Percentiles rank a stretch among this genome's conserved stretches.
Conservation (phyloP, 2,888 invertebrate species). For the Agrilus mali region DNA sequence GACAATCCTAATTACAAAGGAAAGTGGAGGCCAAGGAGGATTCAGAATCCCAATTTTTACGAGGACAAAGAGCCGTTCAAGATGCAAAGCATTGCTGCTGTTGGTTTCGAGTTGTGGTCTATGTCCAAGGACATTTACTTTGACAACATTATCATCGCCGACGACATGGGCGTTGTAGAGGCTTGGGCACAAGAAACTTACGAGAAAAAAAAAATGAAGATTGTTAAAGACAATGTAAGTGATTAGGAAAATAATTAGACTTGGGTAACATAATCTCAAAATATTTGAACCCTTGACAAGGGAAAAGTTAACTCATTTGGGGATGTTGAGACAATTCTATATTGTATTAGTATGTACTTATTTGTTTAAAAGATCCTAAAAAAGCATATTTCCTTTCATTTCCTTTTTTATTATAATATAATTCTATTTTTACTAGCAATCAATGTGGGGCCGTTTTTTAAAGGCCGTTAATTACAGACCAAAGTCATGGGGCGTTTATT, state of each 20-base stretch:
- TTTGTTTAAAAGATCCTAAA: too few relatives aligned
- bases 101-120: constrained; percentile 97
- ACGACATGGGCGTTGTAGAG: constrained; percentile 61
- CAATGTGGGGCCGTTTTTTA: constrained; percentile 64
- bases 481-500: constrained; percentile 71
- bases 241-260: constrained; percentile 1
- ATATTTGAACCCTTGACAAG: too few relatives aligned
- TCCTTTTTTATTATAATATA: not conserved
- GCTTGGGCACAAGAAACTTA: constrained; percentile 77
- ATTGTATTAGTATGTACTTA: too few relatives aligned
- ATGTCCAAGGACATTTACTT: constrained; percentile 92
- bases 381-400: too few relatives aligned
- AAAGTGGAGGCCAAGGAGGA: constrained; percentile 80
- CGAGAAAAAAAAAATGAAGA: constrained; percentile 67
- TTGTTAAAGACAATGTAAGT: constrained; percentile 71
- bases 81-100: constrained; percentile 81
- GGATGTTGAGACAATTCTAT: not conserved
- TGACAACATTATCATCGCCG: constrained; percentile 89
- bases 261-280: too few relatives aligned
- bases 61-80: constrained; percentile 81
- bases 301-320: too few relatives aligned
- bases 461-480: constrained; percentile 66
- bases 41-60: constrained; percentile 88
- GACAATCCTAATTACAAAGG: constrained; percentile 91
- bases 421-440: constrained; percentile 25